Conservation (phyloP, 2,888 invertebrate species). For the Oithona nana region DNA sequence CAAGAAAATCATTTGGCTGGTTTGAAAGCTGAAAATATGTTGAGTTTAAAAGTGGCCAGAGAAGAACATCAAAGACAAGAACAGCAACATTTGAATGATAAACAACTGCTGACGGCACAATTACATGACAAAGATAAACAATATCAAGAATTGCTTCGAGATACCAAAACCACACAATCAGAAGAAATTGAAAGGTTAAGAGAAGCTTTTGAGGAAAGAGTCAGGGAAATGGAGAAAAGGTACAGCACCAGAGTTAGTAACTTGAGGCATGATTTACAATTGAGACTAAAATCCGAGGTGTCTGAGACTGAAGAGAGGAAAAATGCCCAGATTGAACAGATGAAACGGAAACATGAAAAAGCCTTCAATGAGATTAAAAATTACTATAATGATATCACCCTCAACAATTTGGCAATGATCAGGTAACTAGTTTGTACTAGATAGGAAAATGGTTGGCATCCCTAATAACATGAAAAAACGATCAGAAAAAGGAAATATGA, state of each 20-base stretch:
- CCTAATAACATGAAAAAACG: too few relatives aligned
- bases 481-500: too few relatives aligned
- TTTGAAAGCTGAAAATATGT: slow-evolving; percentile 57
- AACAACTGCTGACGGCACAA: slow-evolving; percentile 17
- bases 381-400: slow-evolving; percentile 83
- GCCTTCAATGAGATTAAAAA: slow-evolving; percentile 75
- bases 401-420: slow-evolving; percentile 77
- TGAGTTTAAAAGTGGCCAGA: background rate
- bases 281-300: slow-evolving; percentile 29
- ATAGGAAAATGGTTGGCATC: too few relatives aligned
- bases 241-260: slow-evolving; percentile 53
- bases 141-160: slow-evolving; percentile 9
- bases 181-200: slow-evolving; percentile 38
- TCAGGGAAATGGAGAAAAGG: slow-evolving; percentile 45
- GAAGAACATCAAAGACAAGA: slow-evolving; percentile 17
- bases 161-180: slow-evolving; percentile 29
- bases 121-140: slow-evolving; percentile 18
- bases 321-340: slow-evolving; percentile 58
- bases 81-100: slow-evolving; percentile 17
- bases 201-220: slow-evolving; percentile 43
- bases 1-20: slow-evolving; percentile 68
- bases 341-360: slow-evolving; percentile 59
- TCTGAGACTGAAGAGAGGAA: slow-evolving; percentile 68
- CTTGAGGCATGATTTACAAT: slow-evolving; percentile 43
- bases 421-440: too few relatives aligned